Base-by-base conservation (phyloP, 2,888 invertebrate genomes). In the Leptinotarsa juncta region DNA sequence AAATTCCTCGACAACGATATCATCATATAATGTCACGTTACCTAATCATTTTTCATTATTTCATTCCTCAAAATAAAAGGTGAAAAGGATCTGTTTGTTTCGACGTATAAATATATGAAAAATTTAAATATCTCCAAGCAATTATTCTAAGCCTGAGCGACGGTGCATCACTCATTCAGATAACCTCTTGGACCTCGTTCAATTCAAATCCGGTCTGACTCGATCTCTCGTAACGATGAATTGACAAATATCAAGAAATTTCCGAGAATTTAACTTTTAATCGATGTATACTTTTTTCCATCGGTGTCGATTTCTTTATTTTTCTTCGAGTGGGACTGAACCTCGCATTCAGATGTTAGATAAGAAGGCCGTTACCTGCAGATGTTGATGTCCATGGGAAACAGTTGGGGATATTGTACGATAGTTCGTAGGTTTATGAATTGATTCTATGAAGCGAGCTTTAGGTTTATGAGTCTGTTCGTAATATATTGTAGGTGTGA, bases 161-260 rank as follows among this genome's bases (percentile, higher is more conserved):
- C 69, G 73, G 57, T 73, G 69, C 68, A 57, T 26, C 62, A 62
- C 1, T 0, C 60, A 60, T 60, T 18, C 12, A 62, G 62, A 62
- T 62, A 62, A 62, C 62, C 62, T 42, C 42, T 32, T 14, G n/a
- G 42, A 62, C 62, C 62, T 62, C 18, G 16, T 42, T 42, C 26
- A 10, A 32, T n/a, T 62, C 32, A 42, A 62, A 62, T 62, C 62
- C 62, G 42, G 62, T 62, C 62, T 62, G 62, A 26, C n/a, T 32
- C 15, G 51, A 51, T 42, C 42, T 57, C 57, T 57, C 57, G 42
- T 71, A 67, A 73, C 67, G 75, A 75, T 70, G 77, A 71, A 72
- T 75, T 73, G 73, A 77, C 75, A 75, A 73, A 74, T 70, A 57
- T 72, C 67, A 60, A 76, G 75, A 70, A 67, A 73, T 75, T 75